Conservation (phyloP, 2,113 vertebrate species). For the Talpa occidentalis region DNA sequence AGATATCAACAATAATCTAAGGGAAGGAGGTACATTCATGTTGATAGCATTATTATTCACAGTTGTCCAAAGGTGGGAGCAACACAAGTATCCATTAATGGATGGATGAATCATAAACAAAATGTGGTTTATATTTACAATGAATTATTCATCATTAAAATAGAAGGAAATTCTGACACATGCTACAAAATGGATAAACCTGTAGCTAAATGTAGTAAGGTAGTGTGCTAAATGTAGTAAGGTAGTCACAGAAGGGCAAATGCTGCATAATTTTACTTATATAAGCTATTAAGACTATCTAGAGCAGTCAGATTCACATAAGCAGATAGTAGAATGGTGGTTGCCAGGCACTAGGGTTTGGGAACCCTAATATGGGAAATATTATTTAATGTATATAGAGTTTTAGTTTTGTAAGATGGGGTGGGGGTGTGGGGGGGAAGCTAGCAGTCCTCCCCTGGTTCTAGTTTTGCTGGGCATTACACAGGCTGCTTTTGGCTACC, state of each 20-base stretch:
- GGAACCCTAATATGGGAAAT: background rate
- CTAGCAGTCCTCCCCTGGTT: no score
- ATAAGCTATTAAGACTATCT: background rate
- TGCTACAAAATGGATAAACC: background rate
- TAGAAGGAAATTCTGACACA: constrained; percentile 5
- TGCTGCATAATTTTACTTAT: background rate
- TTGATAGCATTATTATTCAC: background rate
- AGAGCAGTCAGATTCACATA: background rate
- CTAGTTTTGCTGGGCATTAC: no score
- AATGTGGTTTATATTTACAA: no score
- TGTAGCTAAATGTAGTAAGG: background rate
- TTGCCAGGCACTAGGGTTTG: background rate
- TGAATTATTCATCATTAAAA: background rate
- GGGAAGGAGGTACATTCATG: background rate
- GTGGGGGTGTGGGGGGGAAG: no score
- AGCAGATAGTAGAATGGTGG: background rate
- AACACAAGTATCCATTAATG: background rate
- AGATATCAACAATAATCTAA: background rate
- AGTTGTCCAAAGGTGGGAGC: background rate
- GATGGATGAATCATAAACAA: background rate
- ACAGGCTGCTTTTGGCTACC: no score
- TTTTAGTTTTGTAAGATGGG: background rate
- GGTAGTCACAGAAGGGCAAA: background rate
- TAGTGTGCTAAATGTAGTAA: background rate
- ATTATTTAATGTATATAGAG: background rate